Percentiles rank a stretch among this genome's conserved stretches.
These are phyloP conservation scores for Triops longicaudatus DNA, from an alignment of 1,140 invertebrate species.

Conservation along the genomic window DNA sequence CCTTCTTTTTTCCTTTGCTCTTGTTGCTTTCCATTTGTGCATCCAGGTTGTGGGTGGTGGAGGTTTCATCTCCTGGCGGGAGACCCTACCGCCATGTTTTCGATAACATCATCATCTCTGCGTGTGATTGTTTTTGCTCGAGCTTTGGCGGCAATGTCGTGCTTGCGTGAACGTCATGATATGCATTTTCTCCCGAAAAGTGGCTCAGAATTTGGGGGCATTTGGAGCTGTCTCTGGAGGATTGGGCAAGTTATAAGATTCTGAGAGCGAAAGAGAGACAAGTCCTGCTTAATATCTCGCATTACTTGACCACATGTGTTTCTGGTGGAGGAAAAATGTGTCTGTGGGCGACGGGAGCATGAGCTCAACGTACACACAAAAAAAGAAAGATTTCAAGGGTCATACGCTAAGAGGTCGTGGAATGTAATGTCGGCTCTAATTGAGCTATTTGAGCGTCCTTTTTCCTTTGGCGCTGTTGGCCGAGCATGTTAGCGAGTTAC, in stretches of 20 bases:
- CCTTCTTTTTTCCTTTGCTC: too few species aligned
- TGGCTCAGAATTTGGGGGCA: neutral
- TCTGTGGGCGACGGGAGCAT: neutral
- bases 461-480: neutral
- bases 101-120: slow-evolving; percentile 12
- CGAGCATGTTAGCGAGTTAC: slow-evolving; percentile 4
- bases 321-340: neutral
- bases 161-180: neutral
- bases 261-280: neutral
- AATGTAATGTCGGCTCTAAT: slow-evolving; percentile 12
- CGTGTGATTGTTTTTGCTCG: slow-evolving; percentile 9
- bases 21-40: neutral
- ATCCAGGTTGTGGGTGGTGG: neutral
- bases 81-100: slow-evolving; percentile 11
- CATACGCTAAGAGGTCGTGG: neutral
- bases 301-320: slow-evolving; percentile 3
- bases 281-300: neutral
- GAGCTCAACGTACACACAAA: neutral
- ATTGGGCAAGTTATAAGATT: too few species aligned
- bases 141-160: neutral
- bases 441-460: slow-evolving; percentile 14
- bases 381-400: slow-evolving; percentile 2
- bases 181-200: neutral
- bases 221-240: neutral
- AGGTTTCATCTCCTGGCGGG: neutral